Conservation (phyloP, 2,888 invertebrate species). For the Noctua comes region DNA sequence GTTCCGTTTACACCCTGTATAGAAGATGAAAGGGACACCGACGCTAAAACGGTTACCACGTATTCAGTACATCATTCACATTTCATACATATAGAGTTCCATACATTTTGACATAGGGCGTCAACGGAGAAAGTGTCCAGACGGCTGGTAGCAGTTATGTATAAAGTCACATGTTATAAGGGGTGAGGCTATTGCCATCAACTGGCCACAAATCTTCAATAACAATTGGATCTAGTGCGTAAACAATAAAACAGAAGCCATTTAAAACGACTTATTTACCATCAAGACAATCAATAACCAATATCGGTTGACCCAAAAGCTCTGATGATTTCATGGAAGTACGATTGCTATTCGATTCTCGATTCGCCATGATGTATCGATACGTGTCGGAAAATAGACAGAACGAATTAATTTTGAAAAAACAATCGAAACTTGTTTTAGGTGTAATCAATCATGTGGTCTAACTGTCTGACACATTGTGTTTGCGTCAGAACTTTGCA, state of each 20-base stretch:
- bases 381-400: conserved; percentile 44
- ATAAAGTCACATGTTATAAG: background rate
- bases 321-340: conserved; percentile 40
- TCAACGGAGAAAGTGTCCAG: background rate
- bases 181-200: background rate
- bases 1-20: no score
- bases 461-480: conserved; percentile 38
- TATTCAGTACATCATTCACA: no score
- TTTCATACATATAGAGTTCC: no score
- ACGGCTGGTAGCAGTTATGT: background rate
- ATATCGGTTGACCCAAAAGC: conserved; percentile 54
- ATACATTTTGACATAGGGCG: no score
- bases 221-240: background rate
- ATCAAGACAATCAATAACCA: conserved; percentile 46
- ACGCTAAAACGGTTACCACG: no score
- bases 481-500: conserved; percentile 50
- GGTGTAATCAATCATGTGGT: conserved; percentile 61
- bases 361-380: conserved; percentile 42
- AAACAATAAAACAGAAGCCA: conserved; percentile 8
- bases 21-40: no score
- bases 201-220: background rate
- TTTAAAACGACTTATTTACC: conserved; percentile 28
- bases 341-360: conserved; percentile 35
- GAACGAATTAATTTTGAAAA: conserved; percentile 49
- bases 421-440: conserved; percentile 57